phyloP scores from a whole-genome alignment of 1,140 invertebrate genomes.

The Drosophila bocqueti region DNA sequence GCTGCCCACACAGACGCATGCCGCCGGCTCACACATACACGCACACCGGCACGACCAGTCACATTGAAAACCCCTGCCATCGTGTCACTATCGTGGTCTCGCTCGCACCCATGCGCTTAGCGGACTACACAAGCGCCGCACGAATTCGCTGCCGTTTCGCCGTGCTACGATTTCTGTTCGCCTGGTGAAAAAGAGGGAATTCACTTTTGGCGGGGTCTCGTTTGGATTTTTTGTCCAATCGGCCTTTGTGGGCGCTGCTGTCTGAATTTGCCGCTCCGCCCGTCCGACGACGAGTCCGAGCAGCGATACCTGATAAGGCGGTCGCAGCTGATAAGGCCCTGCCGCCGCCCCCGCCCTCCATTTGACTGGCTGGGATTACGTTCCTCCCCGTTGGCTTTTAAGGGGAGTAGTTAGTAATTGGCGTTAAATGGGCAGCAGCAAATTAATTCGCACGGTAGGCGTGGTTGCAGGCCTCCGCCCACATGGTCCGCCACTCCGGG shows the following conservation, averaged over 20 bases:
- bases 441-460: constrained; percentile 80
- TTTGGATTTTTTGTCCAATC: constrained; percentile 82
- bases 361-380: constrained; percentile 58
- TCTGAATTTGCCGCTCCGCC: constrained; percentile 79
- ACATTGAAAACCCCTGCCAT: constrained; percentile 76
- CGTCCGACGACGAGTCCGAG: constrained; percentile 54
- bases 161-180: constrained; percentile 58
- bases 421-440: constrained; percentile 63
- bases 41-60: constrained; percentile 71
- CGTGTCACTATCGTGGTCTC: constrained; percentile 50
- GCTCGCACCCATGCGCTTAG: constrained; percentile 37
- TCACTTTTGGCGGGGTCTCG: constrained; percentile 85
- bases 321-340: constrained; percentile 61
- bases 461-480: constrained; percentile 81
- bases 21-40: constrained; percentile 33
- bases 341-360: constrained; percentile 31
- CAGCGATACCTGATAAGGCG: constrained; percentile 67
- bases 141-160: constrained; percentile 46
- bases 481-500: constrained; percentile 39
- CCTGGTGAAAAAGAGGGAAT: constrained; percentile 85
- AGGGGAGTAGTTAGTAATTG: constrained; percentile 67
- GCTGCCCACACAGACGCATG: constrained; percentile 31
- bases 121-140: constrained; percentile 45
- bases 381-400: constrained; percentile 50
- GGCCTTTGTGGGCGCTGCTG: constrained; percentile 81